Base-by-base conservation (phyloP, 2,797 vertebrate genomes). In the Corythornis leucogaster region DNA sequence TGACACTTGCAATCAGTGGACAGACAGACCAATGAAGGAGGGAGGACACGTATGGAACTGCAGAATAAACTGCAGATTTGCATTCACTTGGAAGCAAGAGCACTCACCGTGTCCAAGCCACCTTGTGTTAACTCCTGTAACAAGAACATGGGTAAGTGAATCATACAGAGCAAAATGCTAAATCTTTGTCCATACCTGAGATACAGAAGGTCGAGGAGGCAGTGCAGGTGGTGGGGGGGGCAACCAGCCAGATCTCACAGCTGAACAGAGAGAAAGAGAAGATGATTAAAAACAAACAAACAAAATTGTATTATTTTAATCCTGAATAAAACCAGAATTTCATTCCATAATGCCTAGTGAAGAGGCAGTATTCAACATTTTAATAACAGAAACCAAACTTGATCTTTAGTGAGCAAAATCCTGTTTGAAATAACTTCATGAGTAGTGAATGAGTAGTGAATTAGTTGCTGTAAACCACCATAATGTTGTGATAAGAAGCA, bases 191-290 rank as follows among this genome's bases (percentile, higher is more conserved):
- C 95, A 67, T 98, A 99, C 99, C 98, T 99, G 99, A 87, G 98
- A 97, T 26, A 96, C 92, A 64, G 97, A 96, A 12, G 99, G 99
- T 96, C 99, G 97, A 9, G 99, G 99, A 77, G 99, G 99, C 57
- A 99, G 98, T 9, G 99, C 99, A 66, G 98, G 98, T 3, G 99
- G 99, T 88, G 98, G 98, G 71, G 97, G 98, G 9, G 98, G 98
- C 94, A 99, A 95, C 98, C 98, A 98, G 87, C 98, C 98, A 78
- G 98, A 97, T 80, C 98, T 99, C 51, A 96, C 64, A 66, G 98
- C 98, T 99, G 92, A 96, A 96, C 50, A 90, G 95, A 50, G 67
- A 77, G 53, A 93, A 84, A 94, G 8, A 51, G 50, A 51, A 85
- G 33, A 79, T 61, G 6, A 76, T 57, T 19, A 77, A 25, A 5